Conservation (phyloP, 1,140 invertebrate genomes). For the Solen grandis region DNA sequence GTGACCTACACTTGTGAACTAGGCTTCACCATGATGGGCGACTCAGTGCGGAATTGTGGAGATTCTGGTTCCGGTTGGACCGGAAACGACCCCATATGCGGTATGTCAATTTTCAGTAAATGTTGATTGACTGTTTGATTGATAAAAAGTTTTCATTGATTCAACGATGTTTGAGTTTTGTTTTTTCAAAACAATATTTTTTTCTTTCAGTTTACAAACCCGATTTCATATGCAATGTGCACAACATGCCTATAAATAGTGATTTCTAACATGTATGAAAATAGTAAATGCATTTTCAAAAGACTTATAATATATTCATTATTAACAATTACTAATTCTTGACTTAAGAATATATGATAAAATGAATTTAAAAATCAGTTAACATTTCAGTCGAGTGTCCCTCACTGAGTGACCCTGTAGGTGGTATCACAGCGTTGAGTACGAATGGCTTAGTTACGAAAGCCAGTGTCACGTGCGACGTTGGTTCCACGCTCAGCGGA, state of each 20-base stretch:
- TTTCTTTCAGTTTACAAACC: too few species aligned
- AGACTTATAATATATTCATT: too few species aligned
- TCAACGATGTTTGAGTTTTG: too few species aligned
- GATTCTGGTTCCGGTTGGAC: slow-evolving; percentile 15
- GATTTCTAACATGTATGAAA: too few species aligned
- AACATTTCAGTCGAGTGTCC: slow-evolving; percentile 12
- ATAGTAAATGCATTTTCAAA: too few species aligned
- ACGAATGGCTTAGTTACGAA: slow-evolving; percentile 6
- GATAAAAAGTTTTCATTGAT: too few species aligned
- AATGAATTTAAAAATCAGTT: too few species aligned
- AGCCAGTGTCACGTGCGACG: slow-evolving; percentile 11
- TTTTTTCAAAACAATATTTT: too few species aligned
- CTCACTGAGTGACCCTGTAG: neutral
- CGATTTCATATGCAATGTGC: too few species aligned
- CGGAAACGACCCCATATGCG: slow-evolving; percentile 2
- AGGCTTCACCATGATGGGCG: slow-evolving; percentile 1
- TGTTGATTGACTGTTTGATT: neutral
- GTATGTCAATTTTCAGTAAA: neutral
- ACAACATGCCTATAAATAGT: too few species aligned
- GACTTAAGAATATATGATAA: too few species aligned
- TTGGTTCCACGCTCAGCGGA: slow-evolving; percentile 23
- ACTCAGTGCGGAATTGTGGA: neutral
- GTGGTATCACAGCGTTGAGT: neutral
- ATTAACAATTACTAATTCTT: too few species aligned
- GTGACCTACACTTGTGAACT: slow-evolving; percentile 7